Evolutionary conservation across 2,888 invertebrate species (phyloP).

Genomic region (Lasius fuliginosus): DNA sequence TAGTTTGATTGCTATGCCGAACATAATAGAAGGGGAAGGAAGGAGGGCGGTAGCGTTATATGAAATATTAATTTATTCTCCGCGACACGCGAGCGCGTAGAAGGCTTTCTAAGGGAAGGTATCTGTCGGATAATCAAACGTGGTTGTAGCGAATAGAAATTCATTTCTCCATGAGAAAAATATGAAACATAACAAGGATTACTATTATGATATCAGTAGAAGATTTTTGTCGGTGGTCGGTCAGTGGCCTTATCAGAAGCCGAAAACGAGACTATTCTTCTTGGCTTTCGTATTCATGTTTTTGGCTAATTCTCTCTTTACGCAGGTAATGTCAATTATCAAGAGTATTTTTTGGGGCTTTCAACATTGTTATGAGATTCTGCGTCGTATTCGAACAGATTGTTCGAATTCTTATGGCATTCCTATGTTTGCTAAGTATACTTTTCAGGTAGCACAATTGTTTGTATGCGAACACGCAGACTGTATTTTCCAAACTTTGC

Average conservation of each 20-base stretch:
- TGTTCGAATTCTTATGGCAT: background rate
- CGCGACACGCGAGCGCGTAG: background rate
- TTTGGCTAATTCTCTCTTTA: background rate
- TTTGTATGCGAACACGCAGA: background rate
- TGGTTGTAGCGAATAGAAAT: background rate
- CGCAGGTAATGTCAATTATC: constrained; percentile 17
- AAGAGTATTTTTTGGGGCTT: background rate
- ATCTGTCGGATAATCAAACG: background rate
- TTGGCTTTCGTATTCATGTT: background rate
- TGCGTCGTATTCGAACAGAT: background rate
- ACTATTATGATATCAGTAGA: constrained; percentile 13
- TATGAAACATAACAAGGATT: background rate
- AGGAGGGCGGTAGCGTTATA: too few species aligned
- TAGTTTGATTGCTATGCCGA: background rate
- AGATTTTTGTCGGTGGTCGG: constrained; percentile 6
- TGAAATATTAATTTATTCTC: constrained; percentile 10
- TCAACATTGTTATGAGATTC: background rate
- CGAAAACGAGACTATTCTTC: background rate
- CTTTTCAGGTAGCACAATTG: constrained; percentile 17
- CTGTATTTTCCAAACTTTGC: constrained; percentile 1
- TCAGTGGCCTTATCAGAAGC: constrained; percentile 38
- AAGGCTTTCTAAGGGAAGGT: background rate
- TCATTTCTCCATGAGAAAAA: background rate
- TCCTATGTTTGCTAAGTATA: background rate
- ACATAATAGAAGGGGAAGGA: background rate